Conservation (phyloP, 2,888 invertebrate genomes). For the Mimumesa dahlbomi region DNA sequence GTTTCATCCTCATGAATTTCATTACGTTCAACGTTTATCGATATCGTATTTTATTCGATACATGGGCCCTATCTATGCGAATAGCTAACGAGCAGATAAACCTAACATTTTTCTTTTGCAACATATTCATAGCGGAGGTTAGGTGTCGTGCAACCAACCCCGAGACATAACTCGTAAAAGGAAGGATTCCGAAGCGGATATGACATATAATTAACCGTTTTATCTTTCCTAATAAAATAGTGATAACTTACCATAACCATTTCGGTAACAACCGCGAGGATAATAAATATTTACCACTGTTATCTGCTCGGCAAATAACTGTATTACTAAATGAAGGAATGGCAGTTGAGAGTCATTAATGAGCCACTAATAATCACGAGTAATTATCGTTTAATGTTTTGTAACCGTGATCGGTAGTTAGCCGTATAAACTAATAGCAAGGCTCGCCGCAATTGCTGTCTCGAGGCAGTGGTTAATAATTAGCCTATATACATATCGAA, state of each 20-base stretch:
- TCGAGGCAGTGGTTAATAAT: constrained; percentile 46
- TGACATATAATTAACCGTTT: no score
- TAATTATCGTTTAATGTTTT: constrained; percentile 48
- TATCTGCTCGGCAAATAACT: constrained; percentile 15
- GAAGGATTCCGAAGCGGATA: no score
- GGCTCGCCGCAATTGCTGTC: constrained; percentile 44
- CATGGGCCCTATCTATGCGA: no score
- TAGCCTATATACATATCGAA: constrained; percentile 45
- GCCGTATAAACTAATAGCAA: constrained; percentile 55
- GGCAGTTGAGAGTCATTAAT: no score
- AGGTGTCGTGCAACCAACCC: no score
- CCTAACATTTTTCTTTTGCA: no score
- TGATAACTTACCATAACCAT: no score
- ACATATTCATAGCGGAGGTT: no score
- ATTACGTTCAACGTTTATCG: constrained; percentile 58
- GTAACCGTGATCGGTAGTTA: constrained; percentile 38
- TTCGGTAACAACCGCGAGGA: constrained; percentile 11
- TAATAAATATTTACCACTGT: neutral
- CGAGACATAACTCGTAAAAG: no score
- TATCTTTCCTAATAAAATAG: no score
- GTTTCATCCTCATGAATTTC: constrained; percentile 68
- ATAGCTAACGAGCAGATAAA: no score
- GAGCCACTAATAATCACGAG: neutral
- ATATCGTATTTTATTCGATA: constrained; percentile 35
- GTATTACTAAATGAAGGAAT: neutral